Evolutionary conservation across 2,797 vertebrate species (phyloP).

Genomic region (Rhodeus uyekii): DNA sequence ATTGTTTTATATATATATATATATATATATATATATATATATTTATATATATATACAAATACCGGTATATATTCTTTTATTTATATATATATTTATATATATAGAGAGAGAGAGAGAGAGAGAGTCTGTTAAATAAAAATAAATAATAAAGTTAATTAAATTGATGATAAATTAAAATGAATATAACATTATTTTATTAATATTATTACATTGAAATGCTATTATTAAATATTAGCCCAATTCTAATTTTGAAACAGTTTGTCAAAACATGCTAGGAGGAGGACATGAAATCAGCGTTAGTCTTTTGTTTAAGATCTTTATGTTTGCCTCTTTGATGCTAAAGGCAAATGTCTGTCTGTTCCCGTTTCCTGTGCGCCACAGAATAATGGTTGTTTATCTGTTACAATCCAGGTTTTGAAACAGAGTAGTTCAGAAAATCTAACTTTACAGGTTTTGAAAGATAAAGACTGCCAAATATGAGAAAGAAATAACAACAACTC

Average conservation of each 20-base stretch:
- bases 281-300: constrained; percentile 16
- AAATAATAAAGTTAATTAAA: no score
- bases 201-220: background rate
- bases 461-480: constrained; percentile 22
- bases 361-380: background rate
- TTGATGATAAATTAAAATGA: background rate
- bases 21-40: no score
- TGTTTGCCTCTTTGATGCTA: constrained; percentile 23
- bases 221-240: background rate
- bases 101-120: no score
- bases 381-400: constrained; percentile 66
- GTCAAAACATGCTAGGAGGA: constrained; percentile 4
- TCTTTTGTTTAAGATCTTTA: constrained; percentile 38
- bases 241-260: background rate
- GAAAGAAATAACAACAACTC: background rate
- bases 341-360: background rate
- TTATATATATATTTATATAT: no score
- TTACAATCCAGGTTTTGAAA: constrained; percentile 52
- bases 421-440: constrained; percentile 54
- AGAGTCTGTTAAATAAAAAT: no score
- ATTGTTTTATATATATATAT: no score
- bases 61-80: no score
- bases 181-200: background rate
- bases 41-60: no score
- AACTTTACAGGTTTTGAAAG: constrained; percentile 54